Evolutionary conservation across 2,888 invertebrate species (phyloP).

Genomic region (Platynereis dumerilii): DNA sequence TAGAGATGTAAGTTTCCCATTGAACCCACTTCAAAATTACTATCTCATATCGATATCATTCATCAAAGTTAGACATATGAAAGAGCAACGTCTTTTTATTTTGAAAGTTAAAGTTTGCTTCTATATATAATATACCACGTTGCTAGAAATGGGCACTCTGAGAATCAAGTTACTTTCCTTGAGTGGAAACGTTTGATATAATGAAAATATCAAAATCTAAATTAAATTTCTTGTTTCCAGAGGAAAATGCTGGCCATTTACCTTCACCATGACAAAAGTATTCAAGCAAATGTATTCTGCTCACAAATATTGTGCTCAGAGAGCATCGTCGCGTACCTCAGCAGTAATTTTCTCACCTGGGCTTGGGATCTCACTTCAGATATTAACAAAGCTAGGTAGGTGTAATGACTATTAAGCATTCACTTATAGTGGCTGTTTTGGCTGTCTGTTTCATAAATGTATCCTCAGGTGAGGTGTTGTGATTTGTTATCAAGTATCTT

Average conservation of each 20-base stretch:
- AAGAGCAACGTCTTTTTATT: too few relatives aligned
- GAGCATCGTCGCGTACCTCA: conserved; percentile 85
- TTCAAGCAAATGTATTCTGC: conserved; percentile 95
- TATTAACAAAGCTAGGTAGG: conserved; percentile 80
- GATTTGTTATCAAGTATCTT: not conserved
- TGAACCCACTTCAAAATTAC: not conserved
- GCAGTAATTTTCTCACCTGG: conserved; percentile 90
- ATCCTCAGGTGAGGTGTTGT: not conserved
- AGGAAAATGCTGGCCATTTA: conserved; percentile 92
- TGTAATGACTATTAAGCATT: not conserved
- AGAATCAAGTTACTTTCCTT: too few relatives aligned
- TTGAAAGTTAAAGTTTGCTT: too few relatives aligned
- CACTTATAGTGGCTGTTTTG: not conserved
- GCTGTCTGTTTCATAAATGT: not conserved
- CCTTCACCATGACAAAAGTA: conserved; percentile 94
- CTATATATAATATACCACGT: too few relatives aligned
- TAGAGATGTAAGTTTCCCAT: conserved; percentile 76
- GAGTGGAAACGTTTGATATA: too few relatives aligned
- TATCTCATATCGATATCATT: too few relatives aligned
- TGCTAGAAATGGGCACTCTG: too few relatives aligned
- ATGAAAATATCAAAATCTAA: too few relatives aligned
- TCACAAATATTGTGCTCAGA: conserved; percentile 91
- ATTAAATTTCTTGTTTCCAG: conserved; percentile 70
- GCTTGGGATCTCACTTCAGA: conserved; percentile 96
- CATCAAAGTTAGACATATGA: too few relatives aligned